Evolutionary conservation across 2,888 invertebrate species (phyloP).

Genomic region (Cryptus viduatorius): DNA sequence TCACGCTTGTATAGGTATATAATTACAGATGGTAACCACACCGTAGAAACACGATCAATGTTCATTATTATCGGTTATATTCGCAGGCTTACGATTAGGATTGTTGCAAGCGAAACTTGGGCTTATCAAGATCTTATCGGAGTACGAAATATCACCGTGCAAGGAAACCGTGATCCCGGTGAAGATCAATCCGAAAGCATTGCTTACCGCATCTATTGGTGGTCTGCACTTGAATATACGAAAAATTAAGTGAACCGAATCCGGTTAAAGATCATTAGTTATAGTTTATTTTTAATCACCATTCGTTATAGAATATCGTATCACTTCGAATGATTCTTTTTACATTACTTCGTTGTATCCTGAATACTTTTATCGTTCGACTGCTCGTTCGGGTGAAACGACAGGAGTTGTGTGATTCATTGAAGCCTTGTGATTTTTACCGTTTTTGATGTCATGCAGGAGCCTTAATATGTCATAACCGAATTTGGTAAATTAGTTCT

Average conservation of each 20-base stretch:
- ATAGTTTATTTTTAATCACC: too few species aligned
- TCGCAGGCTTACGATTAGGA: constrained; percentile 77
- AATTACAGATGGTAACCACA: background rate
- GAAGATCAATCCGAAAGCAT: constrained; percentile 70
- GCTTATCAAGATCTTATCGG: constrained; percentile 74
- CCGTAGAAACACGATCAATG: background rate
- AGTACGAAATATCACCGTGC: constrained; percentile 75
- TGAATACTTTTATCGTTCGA: too few species aligned
- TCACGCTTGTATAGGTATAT: constrained; percentile 80
- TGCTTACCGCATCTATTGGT: constrained; percentile 69
- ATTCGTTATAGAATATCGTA: too few species aligned
- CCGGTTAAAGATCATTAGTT: too few species aligned
- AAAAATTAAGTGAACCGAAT: constrained; percentile 43
- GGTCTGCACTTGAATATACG: constrained; percentile 74
- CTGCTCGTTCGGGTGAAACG: too few species aligned
- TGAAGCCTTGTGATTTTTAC: too few species aligned
- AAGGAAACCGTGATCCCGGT: constrained; percentile 75
- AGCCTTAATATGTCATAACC: too few species aligned
- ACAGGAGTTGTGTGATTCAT: too few species aligned
- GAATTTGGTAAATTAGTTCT: too few species aligned
- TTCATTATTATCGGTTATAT: background rate
- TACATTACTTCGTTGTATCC: too few species aligned
- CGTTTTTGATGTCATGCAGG: too few species aligned
- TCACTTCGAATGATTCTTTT: too few species aligned
- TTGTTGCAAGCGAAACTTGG: constrained; percentile 78